Base-by-base conservation (phyloP, 1,140 invertebrate species). In the Chrysomallon squamiferum region DNA sequence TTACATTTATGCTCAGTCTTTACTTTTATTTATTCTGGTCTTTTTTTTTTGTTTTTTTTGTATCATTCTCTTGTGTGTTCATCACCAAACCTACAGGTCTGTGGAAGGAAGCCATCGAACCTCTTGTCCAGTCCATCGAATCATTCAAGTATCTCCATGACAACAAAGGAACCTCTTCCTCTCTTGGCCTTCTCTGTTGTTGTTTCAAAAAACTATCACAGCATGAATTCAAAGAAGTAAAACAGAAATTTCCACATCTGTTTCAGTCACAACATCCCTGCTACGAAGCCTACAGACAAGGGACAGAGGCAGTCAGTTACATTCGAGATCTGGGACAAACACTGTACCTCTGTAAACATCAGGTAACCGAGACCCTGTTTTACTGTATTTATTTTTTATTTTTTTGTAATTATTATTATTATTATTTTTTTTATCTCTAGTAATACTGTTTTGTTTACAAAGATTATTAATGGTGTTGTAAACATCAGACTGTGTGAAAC, bases 71-170 rank as follows among this genome's bases (percentile, higher is more conserved):
- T n/a, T n/a, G n/a, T n/a, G n/a, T n/a, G n/a, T n/a, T n/a, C n/a
- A n/a, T n/a, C n/a, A n/a, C n/a, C n/a, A n/a, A n/a, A n/a, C n/a
- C n/a, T 45, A 7, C 32, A 70, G 68, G 68, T 41, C 33, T 70
- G 52, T 70, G 68, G 68, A 70, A 70, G 38, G 68, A 70, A 5
- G 68, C 68, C 3, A 61, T 70, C 4, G 25, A 18, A 4, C 59
- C 63, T 5, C 47, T 70, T 2, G 59, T 70, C 15, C 38, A 70
- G 35, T 70, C 68, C 1, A 45, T 66, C n/a, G n/a, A 61, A 2
- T 60, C 50, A 11, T 66, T 70, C 41, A 59, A 59, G 7, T 3
- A 47, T 4, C 38, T 70, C 27, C 29, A 50, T 6, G 62, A 70
- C 38, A 6, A 58, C 45, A 70, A 70, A 45, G 68, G 63, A 38